Base-by-base conservation (phyloP, 2,888 invertebrate species). In the Aphodius granarius region DNA sequence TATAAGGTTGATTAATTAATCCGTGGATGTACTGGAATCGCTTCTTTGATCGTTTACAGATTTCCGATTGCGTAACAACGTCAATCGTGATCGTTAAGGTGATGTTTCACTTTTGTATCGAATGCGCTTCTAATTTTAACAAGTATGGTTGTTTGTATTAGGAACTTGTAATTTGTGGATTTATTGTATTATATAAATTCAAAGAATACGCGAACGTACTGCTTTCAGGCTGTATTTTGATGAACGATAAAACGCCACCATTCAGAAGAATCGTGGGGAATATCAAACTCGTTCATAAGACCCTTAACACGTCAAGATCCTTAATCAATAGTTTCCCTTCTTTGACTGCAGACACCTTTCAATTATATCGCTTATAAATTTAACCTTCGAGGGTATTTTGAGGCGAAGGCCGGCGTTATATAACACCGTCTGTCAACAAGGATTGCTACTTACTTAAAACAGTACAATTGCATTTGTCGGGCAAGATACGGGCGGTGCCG, bases 401-500 rank as follows among this genome's bases (percentile, higher is more conserved):
- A 43, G 43, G 65, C 43, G 75, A 75, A 75, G 75, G 75, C 72
- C 72, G 66, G 62, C 63, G 65, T 65, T 71, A 72, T 64, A 73
- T 73, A 76, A 43, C 63, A 16, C 65, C 74, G 72, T 22, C 68
- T 23, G 72, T 66, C 73, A 78, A 79, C 79, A 78, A 78, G 78
- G 76, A 78, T 78, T 78, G 75, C 74, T 77, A 79, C 79, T 78
- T 79, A 78, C 78, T 73, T 21, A 75, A 68, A 75, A 75, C 72
- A 74, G 73, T 74, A 75, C 73, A 78, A 79, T 78, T 76, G 76
- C 74, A 72, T 74, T 72, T 74, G 66, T 74, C 22, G 18, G 43
- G 62, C 70, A 71, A 22, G 73, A 73, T 71, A 73, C 23, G 43
- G 63, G 23, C 73, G 70, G 66, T 74, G 21, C 76, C 65, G 74